Evolutionary conservation across 2,797 vertebrate genomes (phyloP), one percentile per base, ranked within the genome.

Genomic region (Ataeniobius toweri): DNA sequence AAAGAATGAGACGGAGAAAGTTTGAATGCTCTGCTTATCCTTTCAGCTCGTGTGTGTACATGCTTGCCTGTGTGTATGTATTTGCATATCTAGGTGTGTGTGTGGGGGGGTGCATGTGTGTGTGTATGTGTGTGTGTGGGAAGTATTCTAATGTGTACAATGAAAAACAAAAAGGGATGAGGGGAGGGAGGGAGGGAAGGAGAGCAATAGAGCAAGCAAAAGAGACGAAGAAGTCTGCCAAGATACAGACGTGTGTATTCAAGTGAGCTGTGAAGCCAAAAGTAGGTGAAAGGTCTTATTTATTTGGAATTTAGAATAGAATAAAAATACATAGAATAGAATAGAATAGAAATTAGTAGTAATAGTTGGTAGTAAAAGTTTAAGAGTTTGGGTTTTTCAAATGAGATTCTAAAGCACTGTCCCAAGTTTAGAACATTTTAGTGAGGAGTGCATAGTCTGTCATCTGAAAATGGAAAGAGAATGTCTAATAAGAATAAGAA

Each of bases 21-120:
- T 94, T 94, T 93, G 90, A 94, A 93, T 91, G 89, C 87, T 82
- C 88, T 93, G 89, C 91, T 93, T 93, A 93, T 91, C 91, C 89
- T 94, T 93, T 91, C 91, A 92, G 90, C 85, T 83, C 74, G 5
- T 85, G 83, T 75, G 77, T 80, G 81, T 50, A 76, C 28, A 39
- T 31, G 75, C 31, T 46, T 71, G 77, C 46, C 28, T 73, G 68
- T 80, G 70, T 59, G 41, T 77, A 71, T 72, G 81, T 74, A 68
- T 70, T 78, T 81, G 77, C 70, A 46, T 53, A 48, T 46, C 24
- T 69, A 48, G 41, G 67, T n/a, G 24, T 74, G 82, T 74, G 83
- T 75, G 71, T 72, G 80, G 78, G 76, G 67, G 65, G 36, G 36
- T 36, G 36, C 4, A 36, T 41, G 22, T 73, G 59, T 71, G 77